Conservation (phyloP, 2,113 vertebrate species). For the Platichthys flesus region DNA sequence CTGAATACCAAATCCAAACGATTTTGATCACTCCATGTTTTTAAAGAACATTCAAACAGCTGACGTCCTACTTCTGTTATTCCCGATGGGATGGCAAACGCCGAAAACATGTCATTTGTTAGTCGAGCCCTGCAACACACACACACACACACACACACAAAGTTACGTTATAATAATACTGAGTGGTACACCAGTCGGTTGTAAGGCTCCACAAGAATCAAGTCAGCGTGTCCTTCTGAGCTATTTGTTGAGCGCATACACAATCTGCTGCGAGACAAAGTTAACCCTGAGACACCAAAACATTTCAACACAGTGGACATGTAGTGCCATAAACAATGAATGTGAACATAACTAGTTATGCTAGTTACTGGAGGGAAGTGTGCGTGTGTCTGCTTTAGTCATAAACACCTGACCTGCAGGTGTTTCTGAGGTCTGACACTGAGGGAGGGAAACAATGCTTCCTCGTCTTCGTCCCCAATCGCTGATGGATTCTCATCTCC, state of each 20-base stretch:
- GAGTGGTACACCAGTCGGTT: conserved; percentile 44
- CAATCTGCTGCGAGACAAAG: not conserved
- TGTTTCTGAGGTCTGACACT: conserved; percentile 45
- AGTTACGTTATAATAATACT: conserved; percentile 57
- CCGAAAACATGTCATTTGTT: conserved; percentile 18
- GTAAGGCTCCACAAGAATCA: conserved; percentile 31
- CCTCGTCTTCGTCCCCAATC: conserved; percentile 10
- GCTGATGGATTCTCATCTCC: conserved; percentile 17
- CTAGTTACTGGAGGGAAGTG: conserved; percentile 24
- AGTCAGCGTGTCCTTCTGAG: not conserved
- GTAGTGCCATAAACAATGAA: conserved; percentile 38
- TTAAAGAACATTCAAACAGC: conserved; percentile 4
- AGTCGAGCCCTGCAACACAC: conserved; percentile 56
- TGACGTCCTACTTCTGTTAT: not conserved
- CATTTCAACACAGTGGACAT: conserved; percentile 26
- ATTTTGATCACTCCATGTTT: not conserved
- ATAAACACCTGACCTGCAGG: conserved; percentile 72
- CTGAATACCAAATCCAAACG: conserved; percentile 4
- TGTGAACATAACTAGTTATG: conserved; percentile 11
- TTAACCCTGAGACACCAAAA: conserved; percentile 66
- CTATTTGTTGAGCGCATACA: not conserved
- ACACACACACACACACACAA: not conserved
- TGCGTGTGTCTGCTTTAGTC: conserved; percentile 14
- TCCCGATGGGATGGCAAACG: not conserved
- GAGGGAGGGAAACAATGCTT: conserved; percentile 4